Base-by-base conservation (phyloP, 2,888 invertebrate species). In the Seira musarum region DNA sequence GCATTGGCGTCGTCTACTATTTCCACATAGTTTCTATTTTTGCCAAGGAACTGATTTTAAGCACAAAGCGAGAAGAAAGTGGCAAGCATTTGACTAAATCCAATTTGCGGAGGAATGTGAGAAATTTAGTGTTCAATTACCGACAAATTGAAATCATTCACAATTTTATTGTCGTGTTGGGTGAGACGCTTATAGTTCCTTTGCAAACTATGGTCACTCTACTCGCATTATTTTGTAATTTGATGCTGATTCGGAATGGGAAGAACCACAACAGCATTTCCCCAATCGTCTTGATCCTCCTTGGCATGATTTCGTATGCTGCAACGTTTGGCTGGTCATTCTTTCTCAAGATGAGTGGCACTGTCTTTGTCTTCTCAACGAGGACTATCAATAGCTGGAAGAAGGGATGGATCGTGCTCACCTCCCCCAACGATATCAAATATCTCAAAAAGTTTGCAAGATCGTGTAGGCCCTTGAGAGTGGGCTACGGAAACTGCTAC, bases 181-280 rank as follows among this genome's bases (percentile, higher is more conserved):
- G 2, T 15, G 63, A 22, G 6, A 22, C 1, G 1, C 21, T 71
- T 1, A 22, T 71, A 0, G 63, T 71, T 2, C 71, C 71, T 1
- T 1, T 21, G 1, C 71, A 71, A 22, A 63, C 71, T 10, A 17
- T 63, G n/a, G 30, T 71, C 5, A 35, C 40, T 2, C 22, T 21
- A 15, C 2, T 63, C 2, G 21, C 40, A 1, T 22, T 71, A 1
- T 71, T 71, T 63, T 71, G 71, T 30, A 71, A 71, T 46, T 21
- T 71, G 10, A 71, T 71, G 71, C 19, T 71, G 21, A 30, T 71
- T 8, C 19, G 63, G 22, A 63, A 71, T 22, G 30, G 71, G 71
- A 15, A 22, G 2, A 19, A 25, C 0, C n/a, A n/a, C n/a, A n/a
- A n/a, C n/a, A n/a, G n/a, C n/a, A 0, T 63, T 6, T 63, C 71